Base-by-base conservation (phyloP, 1,140 invertebrate species). In the Zaprionus kolodkinae region DNA sequence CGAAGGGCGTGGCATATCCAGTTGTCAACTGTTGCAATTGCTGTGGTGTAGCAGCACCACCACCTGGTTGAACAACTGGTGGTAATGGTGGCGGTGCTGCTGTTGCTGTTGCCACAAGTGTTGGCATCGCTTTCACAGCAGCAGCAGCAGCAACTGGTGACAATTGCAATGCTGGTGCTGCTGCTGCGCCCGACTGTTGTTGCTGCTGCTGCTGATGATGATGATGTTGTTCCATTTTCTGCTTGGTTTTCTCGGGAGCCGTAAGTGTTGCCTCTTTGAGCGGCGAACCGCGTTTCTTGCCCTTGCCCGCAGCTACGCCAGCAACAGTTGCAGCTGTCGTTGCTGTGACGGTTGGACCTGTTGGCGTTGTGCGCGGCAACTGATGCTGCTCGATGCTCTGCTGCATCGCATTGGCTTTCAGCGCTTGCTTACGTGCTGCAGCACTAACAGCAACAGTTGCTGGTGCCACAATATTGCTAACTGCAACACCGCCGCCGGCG, bases 211-310 rank as follows among this genome's bases (percentile, higher is more conserved):
- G 33, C 43, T 63, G 64, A 9, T 70, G 60, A 5, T 84, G 45
- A 17, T 48, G 40, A 57, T 70, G 59, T 5, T 74, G 61, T 2
- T 87, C 85, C 60, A 72, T 9, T 48, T 88, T 89, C 0, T 21
- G 48, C 50, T 89, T 89, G 7, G 59, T 3, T 45, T 89, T 89
- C 0, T 88, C 85, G 30, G 69, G 0, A 15, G 62, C 38, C 2
- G 68, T 50, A 25, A 81, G 15, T 0, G 75, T 64, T 0, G 91
- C 40, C 25, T 92, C 92, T 15, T 93, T 93, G 3, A 91, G 30
- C 3, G 92, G 92, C 0, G 92, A 93, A n/a, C 86, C 90, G 11
- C 91, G 79, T 55, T 89, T 91, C 45, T 92, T 93, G 1, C 61
- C 52, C 55, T 86, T 89, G 36, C 61, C 36, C 2, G 62, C 10